Evolutionary conservation across 1,140 invertebrate genomes (phyloP).

Genomic region (Drosophila sturtevanti): DNA sequence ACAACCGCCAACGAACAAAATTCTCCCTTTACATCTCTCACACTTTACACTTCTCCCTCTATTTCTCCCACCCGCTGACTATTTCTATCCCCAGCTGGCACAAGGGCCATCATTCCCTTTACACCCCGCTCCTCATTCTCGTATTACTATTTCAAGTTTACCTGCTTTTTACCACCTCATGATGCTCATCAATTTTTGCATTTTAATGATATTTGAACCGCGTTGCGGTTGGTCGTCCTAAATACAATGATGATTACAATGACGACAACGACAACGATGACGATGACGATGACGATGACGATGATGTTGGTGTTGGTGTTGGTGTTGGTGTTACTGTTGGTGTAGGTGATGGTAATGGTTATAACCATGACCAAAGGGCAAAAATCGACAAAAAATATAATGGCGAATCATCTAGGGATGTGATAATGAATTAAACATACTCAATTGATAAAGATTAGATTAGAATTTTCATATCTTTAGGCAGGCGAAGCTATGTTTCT

Average conservation of each 20-base stretch:
- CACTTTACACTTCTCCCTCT: not conserved
- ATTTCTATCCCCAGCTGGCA: not conserved
- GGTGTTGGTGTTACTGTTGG: slow-evolving; percentile 36
- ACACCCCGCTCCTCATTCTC: not conserved
- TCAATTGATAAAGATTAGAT: not conserved
- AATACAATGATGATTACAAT: slow-evolving; percentile 13
- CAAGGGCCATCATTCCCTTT: slow-evolving; percentile 7
- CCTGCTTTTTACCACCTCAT: slow-evolving; percentile 23
- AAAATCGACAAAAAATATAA: not conserved
- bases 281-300: slow-evolving; percentile 33
- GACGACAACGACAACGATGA: slow-evolving; percentile 3
- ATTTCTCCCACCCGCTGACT: slow-evolving; percentile 31
- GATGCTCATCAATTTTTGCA: slow-evolving; percentile 73
- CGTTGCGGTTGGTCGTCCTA: slow-evolving; percentile 36
- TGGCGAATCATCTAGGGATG: not conserved
- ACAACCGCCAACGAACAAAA: not conserved
- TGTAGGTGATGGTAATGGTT: slow-evolving; percentile 28
- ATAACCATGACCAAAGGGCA: not conserved
- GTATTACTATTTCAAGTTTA: not conserved
- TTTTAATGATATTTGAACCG: slow-evolving; percentile 77
- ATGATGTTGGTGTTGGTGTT: slow-evolving; percentile 43
- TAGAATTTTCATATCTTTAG: not conserved
- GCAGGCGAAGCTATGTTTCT: no score
- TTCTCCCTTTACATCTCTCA: not conserved
- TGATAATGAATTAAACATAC: slow-evolving; percentile 8